Percentiles rank a stretch among this genome's conserved stretches.
These are phyloP conservation scores for Tetanocera ferruginea DNA, from an alignment of 2,888 invertebrate genomes.

Conservation along the genomic window DNA sequence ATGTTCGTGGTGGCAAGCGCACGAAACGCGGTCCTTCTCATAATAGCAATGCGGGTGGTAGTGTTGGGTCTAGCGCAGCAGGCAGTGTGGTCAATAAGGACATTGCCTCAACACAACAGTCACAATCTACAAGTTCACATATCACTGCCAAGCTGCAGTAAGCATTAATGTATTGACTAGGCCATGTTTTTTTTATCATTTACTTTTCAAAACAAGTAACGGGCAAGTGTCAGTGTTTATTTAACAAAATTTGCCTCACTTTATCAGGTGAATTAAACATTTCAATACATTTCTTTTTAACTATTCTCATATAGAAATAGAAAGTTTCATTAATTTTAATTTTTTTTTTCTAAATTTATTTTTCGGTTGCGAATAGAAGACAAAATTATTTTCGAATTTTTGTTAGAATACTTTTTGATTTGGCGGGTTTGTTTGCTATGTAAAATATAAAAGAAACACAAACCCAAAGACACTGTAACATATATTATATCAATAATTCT, in stretches of 20 bases:
- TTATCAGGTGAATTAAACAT: too few species aligned
- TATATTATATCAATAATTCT: background rate
- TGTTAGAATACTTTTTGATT: background rate
- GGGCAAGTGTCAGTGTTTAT: background rate
- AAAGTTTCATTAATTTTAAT: background rate
- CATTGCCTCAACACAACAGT: slow-evolving; percentile 36
- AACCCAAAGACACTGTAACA: background rate
- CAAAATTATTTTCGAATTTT: slow-evolving; percentile 51
- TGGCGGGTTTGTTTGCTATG: background rate
- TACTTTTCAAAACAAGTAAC: background rate
- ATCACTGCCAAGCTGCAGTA: slow-evolving; percentile 54
- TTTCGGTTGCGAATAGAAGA: slow-evolving; percentile 27
- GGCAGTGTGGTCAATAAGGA: background rate
- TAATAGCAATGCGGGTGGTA: background rate
- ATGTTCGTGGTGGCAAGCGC: slow-evolving; percentile 51
- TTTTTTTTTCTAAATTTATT: slow-evolving; percentile 1
- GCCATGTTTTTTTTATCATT: background rate
- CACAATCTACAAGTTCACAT: slow-evolving; percentile 51
- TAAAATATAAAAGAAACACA: slow-evolving; percentile 8
- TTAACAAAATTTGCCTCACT: background rate
- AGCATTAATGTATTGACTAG: slow-evolving; percentile 2
- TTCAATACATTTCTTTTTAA: background rate
- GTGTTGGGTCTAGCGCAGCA: slow-evolving; percentile 21
- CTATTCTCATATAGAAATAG: background rate
- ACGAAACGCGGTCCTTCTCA: slow-evolving; percentile 46